Base-by-base conservation (phyloP, 2,888 invertebrate genomes). In the Ophion ellenae region DNA sequence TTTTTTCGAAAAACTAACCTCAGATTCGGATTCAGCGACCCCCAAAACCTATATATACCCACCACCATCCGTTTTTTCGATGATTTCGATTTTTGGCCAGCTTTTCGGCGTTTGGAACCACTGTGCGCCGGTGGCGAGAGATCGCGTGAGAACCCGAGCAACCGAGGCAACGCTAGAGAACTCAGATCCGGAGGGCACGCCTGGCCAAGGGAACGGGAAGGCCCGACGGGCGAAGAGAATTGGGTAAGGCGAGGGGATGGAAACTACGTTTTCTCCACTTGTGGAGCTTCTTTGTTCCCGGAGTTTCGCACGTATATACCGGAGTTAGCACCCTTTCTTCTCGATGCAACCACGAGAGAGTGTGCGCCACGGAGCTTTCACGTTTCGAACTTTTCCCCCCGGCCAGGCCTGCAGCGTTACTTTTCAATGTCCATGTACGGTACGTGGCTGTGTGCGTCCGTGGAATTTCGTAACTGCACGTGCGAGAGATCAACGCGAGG, bases 231-330 rank as follows among this genome's bases (percentile, higher is more conserved):
- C 24, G 53, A 47, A n/a, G 24, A 59, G 24, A 36, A 32, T 7
- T n/a, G 59, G 61, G 47, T 45, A 40, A 63, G 24, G 53, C 32
- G 28, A 64, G 53, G 47, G 75, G 80, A 61, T 78, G 84, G 79
- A 80, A 85, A 85, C 79, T 76, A 82, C 79, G 82, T 85, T 82
- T 85, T 79, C 85, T 79, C 82, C 85, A 85, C 85, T 82, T 82
- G 85, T 82, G 79, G 82, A 82, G 85, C 85, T 85, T 82, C 85
- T 85, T 85, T 85, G 82, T 85, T 85, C 82, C 70, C 85, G 7
- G 77, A 66, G 66, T 75, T 61, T 53, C 61, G 71, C 59, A 74
- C 81, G 45, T 78, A 81, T 53, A 66, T 79, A 71, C 32, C 66
- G n/a, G 40, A 53, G 59, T 71, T 66, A 73, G 67, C 67, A 53